Conservation (phyloP, 2,797 vertebrate genomes). For the Lutjanus campechanus region DNA sequence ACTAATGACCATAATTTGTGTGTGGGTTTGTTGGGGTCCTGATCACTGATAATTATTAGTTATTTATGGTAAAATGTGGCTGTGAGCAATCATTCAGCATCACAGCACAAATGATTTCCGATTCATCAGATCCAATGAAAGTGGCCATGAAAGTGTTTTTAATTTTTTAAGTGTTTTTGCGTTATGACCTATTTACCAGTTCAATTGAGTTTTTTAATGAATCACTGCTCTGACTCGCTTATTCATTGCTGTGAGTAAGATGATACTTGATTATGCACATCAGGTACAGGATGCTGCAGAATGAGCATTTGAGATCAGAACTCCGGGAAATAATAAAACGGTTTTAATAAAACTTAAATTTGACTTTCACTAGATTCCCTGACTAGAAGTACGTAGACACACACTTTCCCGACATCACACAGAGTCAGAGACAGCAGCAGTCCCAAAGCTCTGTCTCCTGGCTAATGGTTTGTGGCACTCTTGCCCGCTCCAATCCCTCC, state of each 20-base stretch:
- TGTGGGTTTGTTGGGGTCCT: conserved; percentile 37
- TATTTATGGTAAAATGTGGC: conserved; percentile 9
- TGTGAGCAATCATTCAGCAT: conserved; percentile 21
- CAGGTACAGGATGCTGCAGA: background rate
- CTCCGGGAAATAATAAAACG: conserved; percentile 20
- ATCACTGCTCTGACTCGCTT: background rate
- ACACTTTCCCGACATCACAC: conserved; percentile 14
- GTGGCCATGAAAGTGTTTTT: background rate
- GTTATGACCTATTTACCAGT: conserved; percentile 11
- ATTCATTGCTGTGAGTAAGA: conserved; percentile 1
- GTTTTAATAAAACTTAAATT: conserved; percentile 35
- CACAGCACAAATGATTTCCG: conserved; percentile 27
- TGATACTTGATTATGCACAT: conserved; percentile 6
- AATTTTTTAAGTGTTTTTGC: background rate
- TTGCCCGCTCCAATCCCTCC: conserved; percentile 56
- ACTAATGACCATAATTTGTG: conserved; percentile 45
- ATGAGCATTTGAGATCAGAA: conserved; percentile 20
- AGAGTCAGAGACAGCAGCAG: conserved; percentile 33
- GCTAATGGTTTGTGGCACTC: conserved; percentile 64
- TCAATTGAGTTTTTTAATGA: conserved; percentile 3
- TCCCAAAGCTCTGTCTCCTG: conserved; percentile 46
- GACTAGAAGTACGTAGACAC: conserved; percentile 2
- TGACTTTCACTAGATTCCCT: conserved; percentile 16
- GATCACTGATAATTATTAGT: conserved; percentile 61
- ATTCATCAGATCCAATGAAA: background rate